Base-by-base conservation (phyloP, 1,140 invertebrate species). In the Fopius arisanus region DNA sequence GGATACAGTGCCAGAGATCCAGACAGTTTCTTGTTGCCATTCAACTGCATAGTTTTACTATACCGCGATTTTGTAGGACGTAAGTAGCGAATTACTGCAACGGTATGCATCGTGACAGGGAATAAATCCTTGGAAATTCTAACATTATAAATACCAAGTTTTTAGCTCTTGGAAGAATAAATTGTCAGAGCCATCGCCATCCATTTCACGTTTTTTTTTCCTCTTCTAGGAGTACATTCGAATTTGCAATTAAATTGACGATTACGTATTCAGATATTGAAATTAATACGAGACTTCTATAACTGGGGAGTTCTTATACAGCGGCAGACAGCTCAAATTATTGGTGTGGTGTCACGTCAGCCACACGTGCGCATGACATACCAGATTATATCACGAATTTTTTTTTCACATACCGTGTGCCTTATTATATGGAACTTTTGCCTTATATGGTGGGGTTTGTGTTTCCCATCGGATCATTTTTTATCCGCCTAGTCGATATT, bases 1-100 rank as follows among this genome's bases (percentile, higher is more conserved):
- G 77, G 77, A 80, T 78, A 72, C 77, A 66, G 78, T 81, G 80
- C 82, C 82, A 84, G 82, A 75, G 81, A 81, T 78, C 28, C 12
- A 9, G 37, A 41, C 54, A 59, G 37, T 70, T 31, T 72, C 67
- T 73, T 70, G 51, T 65, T 67, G 67, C n/a, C n/a, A 33, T 67
- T 21, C 59, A 19, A 21, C 28, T 28, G 63, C 67, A 73, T 40
- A 63, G 26, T 14, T 23, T n/a, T 29, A 41, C 23, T 31, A n/a
- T 59, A 65, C 19, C 26, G 21, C 48, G 19, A 48, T 75, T 75
- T 37, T 29, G 28, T 26, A 23, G 7, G 37, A 72, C 70, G 37
- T 72, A 72, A 72, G 33, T 66, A 72, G 59, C 59, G 26, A 72
- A 72, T 72, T 65, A 72, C 59, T 16, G 21, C 62, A 48, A 72